Evolutionary conservation across 2,113 vertebrate genomes (phyloP).

Genomic region (Atractosteus spatula): DNA sequence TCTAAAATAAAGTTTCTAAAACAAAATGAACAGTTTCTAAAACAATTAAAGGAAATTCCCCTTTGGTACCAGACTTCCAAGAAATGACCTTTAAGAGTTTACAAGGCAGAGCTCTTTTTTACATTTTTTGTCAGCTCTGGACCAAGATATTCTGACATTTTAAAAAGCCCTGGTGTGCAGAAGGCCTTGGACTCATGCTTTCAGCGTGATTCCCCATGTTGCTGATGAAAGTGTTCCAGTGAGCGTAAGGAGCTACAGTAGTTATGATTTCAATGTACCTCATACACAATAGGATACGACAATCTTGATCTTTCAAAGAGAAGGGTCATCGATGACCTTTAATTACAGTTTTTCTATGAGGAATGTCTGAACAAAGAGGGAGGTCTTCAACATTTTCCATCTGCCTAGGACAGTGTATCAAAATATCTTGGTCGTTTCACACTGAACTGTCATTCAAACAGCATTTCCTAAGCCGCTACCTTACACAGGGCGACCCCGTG

Average conservation of each 20-base stretch:
- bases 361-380: neutral
- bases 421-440: conserved; percentile 21
- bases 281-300: no score
- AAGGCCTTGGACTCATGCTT: neutral
- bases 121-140: conserved; percentile 1
- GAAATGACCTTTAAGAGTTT: neutral
- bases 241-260: no score
- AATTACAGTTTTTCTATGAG: neutral
- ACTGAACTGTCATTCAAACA: neutral
- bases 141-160: conserved; percentile 22
- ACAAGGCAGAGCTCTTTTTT: neutral
- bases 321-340: neutral
- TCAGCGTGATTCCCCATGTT: no score
- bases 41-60: neutral
- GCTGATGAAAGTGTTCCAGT: no score
- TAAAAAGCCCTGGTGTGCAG: neutral
- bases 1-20: neutral
- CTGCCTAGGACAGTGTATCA: neutral
- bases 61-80: neutral
- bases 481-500: no score
- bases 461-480: neutral
- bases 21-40: neutral
- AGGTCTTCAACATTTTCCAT: conserved; percentile 1
- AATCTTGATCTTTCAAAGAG: neutral
- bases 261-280: no score